phyloP scores from a whole-genome alignment of 1,140 invertebrate genomes.

The Drosophila sucinea region DNA sequence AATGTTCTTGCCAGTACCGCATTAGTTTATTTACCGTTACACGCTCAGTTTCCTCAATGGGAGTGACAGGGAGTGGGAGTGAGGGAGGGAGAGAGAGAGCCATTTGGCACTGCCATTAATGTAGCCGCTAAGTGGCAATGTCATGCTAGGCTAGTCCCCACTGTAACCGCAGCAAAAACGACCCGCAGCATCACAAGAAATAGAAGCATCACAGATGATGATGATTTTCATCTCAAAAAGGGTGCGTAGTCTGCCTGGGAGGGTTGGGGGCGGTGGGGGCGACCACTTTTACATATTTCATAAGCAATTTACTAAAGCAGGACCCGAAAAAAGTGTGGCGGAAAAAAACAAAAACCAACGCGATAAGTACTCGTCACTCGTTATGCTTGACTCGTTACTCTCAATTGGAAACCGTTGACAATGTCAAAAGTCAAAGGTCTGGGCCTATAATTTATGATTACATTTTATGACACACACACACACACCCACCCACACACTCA shows the following conservation, averaged over 20 bases:
- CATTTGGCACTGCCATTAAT: constrained; percentile 79
- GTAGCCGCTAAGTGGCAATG: constrained; percentile 80
- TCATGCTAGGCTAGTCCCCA: constrained; percentile 70
- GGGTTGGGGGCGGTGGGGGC: background rate
- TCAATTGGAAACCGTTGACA: constrained; percentile 62
- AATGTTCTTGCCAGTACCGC: constrained; percentile 38
- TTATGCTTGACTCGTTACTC: constrained; percentile 29
- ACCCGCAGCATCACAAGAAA: constrained; percentile 23
- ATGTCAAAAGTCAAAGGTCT: constrained; percentile 40
- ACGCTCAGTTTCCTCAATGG: constrained; percentile 63
- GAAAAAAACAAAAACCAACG: constrained; percentile 19
- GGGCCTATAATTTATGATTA: constrained; percentile 73
- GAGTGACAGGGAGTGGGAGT: background rate
- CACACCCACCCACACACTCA: constrained; percentile 26
- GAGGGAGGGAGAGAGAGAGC: constrained; percentile 30
- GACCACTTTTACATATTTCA: constrained; percentile 72
- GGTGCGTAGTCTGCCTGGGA: constrained; percentile 48
- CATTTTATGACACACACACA: constrained; percentile 62
- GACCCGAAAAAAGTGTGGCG: constrained; percentile 30
- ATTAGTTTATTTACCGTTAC: constrained; percentile 80
- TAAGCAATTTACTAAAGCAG: constrained; percentile 77
- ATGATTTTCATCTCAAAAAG: constrained; percentile 61
- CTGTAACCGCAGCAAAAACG: constrained; percentile 51
- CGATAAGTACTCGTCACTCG: constrained; percentile 15
- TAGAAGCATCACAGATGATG: constrained; percentile 28